phyloP scores from a whole-genome alignment of 2,113 vertebrate species.

The Pyxicephalus adspersus region DNA sequence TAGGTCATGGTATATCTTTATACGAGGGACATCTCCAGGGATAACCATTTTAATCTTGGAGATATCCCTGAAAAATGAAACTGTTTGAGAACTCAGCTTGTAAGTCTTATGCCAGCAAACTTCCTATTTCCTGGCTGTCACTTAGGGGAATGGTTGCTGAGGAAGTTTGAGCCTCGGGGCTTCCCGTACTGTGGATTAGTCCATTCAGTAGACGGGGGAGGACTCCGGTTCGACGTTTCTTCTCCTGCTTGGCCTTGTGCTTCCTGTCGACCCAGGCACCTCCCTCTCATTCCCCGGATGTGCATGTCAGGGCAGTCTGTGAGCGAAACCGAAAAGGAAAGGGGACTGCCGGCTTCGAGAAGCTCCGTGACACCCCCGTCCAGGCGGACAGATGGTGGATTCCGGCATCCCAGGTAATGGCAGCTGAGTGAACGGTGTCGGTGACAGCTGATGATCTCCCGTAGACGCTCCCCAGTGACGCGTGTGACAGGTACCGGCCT shows the following conservation, averaged over 20 bases:
- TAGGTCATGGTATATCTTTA: no score
- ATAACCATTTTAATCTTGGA: no score
- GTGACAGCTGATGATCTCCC: slow-evolving; percentile 8
- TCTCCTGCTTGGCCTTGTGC: background rate
- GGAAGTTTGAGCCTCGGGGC: slow-evolving; percentile 18
- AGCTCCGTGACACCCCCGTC: background rate
- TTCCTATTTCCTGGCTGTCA: slow-evolving; percentile 32
- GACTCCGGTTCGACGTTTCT: background rate
- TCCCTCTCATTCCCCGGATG: no score
- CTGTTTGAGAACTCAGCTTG: no score
- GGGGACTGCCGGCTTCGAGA: background rate
- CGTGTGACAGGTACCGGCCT: slow-evolving; percentile 47
- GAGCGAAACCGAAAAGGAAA: background rate
- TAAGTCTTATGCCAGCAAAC: background rate
- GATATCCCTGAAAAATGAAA: no score
- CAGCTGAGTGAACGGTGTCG: slow-evolving; percentile 47
- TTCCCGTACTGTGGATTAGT: slow-evolving; percentile 24
- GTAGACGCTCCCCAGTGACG: background rate
- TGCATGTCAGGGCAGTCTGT: background rate
- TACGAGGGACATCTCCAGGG: no score
- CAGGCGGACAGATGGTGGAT: background rate
- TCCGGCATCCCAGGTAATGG: slow-evolving; percentile 52
- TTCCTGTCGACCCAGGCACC: background rate
- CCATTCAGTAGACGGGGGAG: background rate
- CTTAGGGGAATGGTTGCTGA: background rate